Evolutionary conservation across 2,888 invertebrate genomes (phyloP), one percentile per base, ranked within the genome.

Genomic region (Tetragonula carbonaria): DNA sequence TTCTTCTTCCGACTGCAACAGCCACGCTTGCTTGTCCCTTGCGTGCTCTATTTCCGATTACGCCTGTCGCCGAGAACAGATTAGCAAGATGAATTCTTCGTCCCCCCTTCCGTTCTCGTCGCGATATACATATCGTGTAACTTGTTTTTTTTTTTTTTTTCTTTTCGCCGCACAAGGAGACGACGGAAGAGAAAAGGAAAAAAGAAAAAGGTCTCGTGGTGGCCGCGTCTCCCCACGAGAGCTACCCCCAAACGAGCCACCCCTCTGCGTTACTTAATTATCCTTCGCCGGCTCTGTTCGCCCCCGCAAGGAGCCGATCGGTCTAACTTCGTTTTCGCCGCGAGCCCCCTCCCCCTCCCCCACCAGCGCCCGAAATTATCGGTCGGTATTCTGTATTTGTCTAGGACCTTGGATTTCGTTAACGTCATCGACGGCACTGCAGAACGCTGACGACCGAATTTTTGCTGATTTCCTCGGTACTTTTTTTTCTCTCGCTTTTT

Each of bases 261-360:
- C 92, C 92, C 90, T 86, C 88, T 89, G 89, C 88, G 87, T 90
- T 91, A 92, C 93, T 93, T 93, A 93, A 93, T 93, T 93, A 93
- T 93, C 93, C 92, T 89, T 89, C 73, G 88, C 84, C 87, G 66
- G 65, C 86, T 83, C 86, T 86, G 86, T 84, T 89, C 90, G 82
- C 87, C 80, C 80, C 90, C 84, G 85, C 85, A 88, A 88, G 84
- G 81, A 89, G 90, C 84, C 84, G 91, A 92, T 91, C 90, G 87
- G 84, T 87, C 89, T 92, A 92, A 93, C 92, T 91, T 93, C 91
- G 93, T 93, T 93, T 28, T 91, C 91, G 90, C 78, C 88, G 89
- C 90, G 89, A 78, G 2, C 28, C 28, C 28, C 28, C 28, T 28
- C 28, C 80, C 85, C 75, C 33, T 2, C 33, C 33, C 33, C 28